Base-by-base conservation (phyloP, 2,797 vertebrate genomes). In the Melanotaenia nigrans region DNA sequence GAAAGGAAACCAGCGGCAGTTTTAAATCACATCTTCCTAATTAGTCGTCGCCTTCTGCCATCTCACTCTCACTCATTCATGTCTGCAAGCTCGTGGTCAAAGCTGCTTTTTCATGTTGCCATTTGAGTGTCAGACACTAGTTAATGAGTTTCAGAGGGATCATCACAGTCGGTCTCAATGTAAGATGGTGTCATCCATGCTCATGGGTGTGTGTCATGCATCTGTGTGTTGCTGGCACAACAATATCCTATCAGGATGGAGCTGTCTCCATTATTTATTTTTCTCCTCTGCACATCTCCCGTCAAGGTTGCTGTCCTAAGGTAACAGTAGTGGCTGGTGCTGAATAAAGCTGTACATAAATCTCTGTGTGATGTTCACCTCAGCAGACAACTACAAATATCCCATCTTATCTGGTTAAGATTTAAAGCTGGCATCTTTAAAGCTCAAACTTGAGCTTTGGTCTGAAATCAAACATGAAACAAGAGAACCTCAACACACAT, bases 291-390 rank as follows among this genome's bases (percentile, higher is more conserved):
- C 68, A 65, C n/a, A 30, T 75, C 71, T 83, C 60, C 47, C 55
- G 60, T 87, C 80, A 78, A 87, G 85, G 85, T 77, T 81, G 75
- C 84, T 81, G 67, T 83, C 85, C 79, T 88, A 79, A 86, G 81
- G 65, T 61, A 73, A 68, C 54, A 60, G 51, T 75, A 71, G 65
- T 38, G 58, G 73, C 71, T 63, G 54, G 49, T 54, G 54, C 53
- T 79, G 78, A 79, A 66, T 73, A 57, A 69, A 78, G 67, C 76
- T 82, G 61, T 82, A 82, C 86, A 90, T 92, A 87, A 61, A 67
- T 89, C 62, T 69, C 67, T 53, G 61, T 70, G 61, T 35, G 68
- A 85, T 64, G 63, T 42, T 78, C 45, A 57, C 66, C 54, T 73
- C 40, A 72, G 32, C 49, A 57, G 10, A 25, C 12, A 33, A 22